Evolutionary conservation across 2,888 invertebrate species (phyloP).

Genomic region (Baccha elongata): DNA sequence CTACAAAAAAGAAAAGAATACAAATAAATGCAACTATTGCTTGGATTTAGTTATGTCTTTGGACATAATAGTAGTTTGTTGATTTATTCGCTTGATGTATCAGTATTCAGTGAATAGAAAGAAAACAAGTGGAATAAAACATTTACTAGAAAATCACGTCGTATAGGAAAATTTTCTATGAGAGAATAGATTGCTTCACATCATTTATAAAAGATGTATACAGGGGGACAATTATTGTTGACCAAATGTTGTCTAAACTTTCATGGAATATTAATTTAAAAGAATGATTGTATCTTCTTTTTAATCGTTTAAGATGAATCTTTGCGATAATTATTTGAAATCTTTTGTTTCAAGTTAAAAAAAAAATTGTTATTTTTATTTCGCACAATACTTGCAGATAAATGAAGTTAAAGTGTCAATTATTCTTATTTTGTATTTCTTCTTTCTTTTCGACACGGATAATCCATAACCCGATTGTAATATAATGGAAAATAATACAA

Average conservation of each 20-base stretch:
- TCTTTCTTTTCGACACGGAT: too few relatives aligned
- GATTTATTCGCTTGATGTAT: constrained; percentile 30
- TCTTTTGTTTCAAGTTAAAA: too few relatives aligned
- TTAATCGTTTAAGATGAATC: too few relatives aligned
- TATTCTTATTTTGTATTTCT: too few relatives aligned
- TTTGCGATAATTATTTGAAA: too few relatives aligned
- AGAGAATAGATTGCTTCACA: not conserved
- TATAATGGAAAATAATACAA: too few relatives aligned
- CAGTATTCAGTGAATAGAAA: constrained; percentile 13
- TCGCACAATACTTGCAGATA: too few relatives aligned
- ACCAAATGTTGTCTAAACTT: not conserved
- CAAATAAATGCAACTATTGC: constrained; percentile 24
- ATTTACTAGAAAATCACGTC: constrained; percentile 15
- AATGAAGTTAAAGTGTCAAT: too few relatives aligned
- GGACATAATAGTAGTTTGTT: constrained; percentile 40
- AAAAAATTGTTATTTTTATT: too few relatives aligned
- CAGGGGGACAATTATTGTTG: not conserved
- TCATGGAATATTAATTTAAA: not conserved
- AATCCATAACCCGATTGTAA: too few relatives aligned
- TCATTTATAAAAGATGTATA: too few relatives aligned
- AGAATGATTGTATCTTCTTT: too few relatives aligned
- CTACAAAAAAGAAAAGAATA: not conserved
- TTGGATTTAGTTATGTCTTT: constrained; percentile 31
- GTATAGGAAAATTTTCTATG: not conserved
- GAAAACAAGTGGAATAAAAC: constrained; percentile 21